Evolutionary conservation across 1,140 invertebrate species (phyloP).

Genomic region (Monochamus saltuarius): DNA sequence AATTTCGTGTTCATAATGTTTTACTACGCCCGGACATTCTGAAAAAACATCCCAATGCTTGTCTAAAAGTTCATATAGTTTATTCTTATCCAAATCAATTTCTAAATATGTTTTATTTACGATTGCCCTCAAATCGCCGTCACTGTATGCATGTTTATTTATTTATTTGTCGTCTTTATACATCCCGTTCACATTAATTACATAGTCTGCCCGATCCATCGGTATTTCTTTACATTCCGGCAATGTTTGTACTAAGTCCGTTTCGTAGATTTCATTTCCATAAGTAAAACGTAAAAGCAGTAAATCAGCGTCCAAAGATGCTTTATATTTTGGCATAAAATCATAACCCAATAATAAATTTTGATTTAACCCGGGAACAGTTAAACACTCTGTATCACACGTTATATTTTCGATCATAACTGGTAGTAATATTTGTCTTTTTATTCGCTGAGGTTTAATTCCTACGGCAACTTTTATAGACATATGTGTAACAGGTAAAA

Average conservation of each 20-base stretch:
- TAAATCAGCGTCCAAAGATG: background rate
- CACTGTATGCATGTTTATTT: background rate
- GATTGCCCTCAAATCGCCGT: background rate
- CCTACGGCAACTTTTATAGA: no score
- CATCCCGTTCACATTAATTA: background rate
- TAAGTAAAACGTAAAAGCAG: background rate
- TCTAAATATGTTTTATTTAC: background rate
- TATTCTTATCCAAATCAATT: conserved; percentile 1
- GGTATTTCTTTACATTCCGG: no score
- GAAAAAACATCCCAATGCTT: background rate
- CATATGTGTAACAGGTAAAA: background rate
- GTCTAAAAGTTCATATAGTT: background rate
- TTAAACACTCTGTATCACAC: background rate
- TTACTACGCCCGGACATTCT: conserved; percentile 4
- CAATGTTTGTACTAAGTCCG: background rate
- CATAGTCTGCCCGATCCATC: background rate
- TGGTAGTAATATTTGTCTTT: conserved; percentile 8
- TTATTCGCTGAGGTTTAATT: background rate
- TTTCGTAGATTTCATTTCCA: background rate
- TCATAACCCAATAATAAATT: background rate
- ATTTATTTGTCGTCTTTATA: background rate
- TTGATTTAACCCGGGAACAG: background rate
- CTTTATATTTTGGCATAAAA: background rate
- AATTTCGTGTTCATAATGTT: conserved; percentile 9
- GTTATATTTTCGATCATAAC: background rate